Percentiles rank a stretch among this genome's conserved stretches.
These are phyloP conservation scores for Drosophila kepulauana DNA, from an alignment of 1,140 invertebrate genomes.

Conservation along the genomic window DNA sequence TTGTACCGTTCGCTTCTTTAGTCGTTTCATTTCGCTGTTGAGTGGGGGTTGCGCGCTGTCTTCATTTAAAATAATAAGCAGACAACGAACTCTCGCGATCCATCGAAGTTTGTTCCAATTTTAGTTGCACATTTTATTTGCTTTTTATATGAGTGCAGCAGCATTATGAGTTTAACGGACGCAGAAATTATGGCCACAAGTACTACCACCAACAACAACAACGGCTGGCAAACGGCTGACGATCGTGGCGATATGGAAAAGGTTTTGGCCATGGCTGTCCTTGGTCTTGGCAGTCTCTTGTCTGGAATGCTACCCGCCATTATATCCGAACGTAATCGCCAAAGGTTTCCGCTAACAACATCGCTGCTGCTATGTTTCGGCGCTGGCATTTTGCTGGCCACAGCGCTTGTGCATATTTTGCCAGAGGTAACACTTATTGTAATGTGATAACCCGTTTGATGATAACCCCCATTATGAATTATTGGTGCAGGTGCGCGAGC, in stretches of 20 bases:
- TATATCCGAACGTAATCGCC: conserved; percentile 86
- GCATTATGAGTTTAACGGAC: conserved; percentile 43
- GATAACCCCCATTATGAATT: not conserved
- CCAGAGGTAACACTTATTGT: conserved; percentile 88
- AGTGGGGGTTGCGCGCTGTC: not conserved
- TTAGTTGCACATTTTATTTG: conserved; percentile 35
- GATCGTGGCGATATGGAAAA: conserved; percentile 86
- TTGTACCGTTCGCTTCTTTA: conserved; percentile 16
- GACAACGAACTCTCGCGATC: conserved; percentile 56
- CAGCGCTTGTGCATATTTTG: conserved; percentile 92
- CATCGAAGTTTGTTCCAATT: conserved; percentile 16
- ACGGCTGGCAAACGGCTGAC: conserved; percentile 23
- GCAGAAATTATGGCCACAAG: conserved; percentile 19
- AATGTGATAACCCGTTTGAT: conserved; percentile 1
- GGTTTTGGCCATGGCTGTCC: conserved; percentile 88
- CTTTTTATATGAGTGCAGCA: conserved; percentile 50
- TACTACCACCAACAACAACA: conserved; percentile 17
- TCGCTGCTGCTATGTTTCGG: conserved; percentile 92
- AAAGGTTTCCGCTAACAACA: conserved; percentile 87
- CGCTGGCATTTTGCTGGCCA: conserved; percentile 93
- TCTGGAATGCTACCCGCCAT: conserved; percentile 89
- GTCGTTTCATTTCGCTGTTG: conserved; percentile 19
- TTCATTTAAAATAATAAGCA: conserved; percentile 29
- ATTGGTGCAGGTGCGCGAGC: conserved; percentile 81
- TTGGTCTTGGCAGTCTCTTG: conserved; percentile 89